Conservation (phyloP, 2,888 invertebrate species). For the Idaea dimidiata region DNA sequence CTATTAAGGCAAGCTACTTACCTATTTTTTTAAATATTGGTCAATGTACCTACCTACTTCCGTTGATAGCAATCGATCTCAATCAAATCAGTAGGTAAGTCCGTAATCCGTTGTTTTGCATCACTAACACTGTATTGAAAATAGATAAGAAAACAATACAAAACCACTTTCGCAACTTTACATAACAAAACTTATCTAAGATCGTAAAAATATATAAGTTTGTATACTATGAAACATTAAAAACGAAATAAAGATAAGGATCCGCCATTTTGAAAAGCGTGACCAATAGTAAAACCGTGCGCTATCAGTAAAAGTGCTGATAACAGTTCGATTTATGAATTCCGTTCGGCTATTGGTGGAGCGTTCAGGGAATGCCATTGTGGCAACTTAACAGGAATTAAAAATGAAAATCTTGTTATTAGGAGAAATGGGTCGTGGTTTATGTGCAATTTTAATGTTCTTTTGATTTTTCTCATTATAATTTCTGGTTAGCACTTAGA, state of each 20-base stretch:
- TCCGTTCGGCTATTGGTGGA: constrained; percentile 58
- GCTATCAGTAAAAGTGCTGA: constrained; percentile 64
- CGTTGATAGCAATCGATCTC: background rate
- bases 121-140: constrained; percentile 9
- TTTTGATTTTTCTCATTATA: constrained; percentile 22
- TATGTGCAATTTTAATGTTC: constrained; percentile 34
- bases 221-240: constrained; percentile 51
- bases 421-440: constrained; percentile 51
- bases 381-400: constrained; percentile 55
- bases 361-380: constrained; percentile 39
- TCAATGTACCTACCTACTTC: too few species aligned
- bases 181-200: constrained; percentile 48
- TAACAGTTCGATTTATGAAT: constrained; percentile 73
- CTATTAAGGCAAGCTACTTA: too few species aligned
- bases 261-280: constrained; percentile 70
- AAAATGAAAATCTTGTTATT: constrained; percentile 58
- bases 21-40: too few species aligned
- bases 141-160: background rate
- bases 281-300: constrained; percentile 62
- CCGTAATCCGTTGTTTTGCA: constrained; percentile 5
- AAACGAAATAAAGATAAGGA: constrained; percentile 57
- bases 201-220: constrained; percentile 47
- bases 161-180: constrained; percentile 25
- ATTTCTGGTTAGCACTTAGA: background rate
- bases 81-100: background rate